These are phyloP conservation scores for Noctua fimbriata DNA, from an alignment of 2,888 invertebrate species.

Conservation along the genomic window DNA sequence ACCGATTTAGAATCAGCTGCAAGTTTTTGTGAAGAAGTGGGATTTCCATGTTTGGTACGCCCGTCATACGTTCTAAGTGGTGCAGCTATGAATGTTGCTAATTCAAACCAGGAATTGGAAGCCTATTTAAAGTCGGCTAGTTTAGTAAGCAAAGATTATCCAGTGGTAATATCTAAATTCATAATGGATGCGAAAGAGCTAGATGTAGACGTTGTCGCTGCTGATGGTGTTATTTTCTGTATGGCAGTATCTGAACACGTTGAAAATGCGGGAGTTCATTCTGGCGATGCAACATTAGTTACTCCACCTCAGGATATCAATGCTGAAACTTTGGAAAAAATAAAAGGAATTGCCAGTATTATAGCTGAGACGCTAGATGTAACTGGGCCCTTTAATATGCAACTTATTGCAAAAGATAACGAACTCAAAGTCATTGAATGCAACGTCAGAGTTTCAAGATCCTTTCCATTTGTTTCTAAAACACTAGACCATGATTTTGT, in stretches of 20 bases:
- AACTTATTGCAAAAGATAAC: conserved; percentile 98
- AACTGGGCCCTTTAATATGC: conserved; percentile 99
- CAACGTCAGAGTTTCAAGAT: conserved; percentile 99
- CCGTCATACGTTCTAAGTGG: conserved; percentile 99
- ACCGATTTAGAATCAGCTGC: conserved; percentile 97
- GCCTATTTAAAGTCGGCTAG: conserved; percentile 98
- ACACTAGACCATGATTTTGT: conserved; percentile 99
- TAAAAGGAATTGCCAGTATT: conserved; percentile 96
- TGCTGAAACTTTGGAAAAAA: conserved; percentile 96
- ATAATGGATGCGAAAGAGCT: conserved; percentile 99
- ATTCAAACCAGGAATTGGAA: conserved; percentile 97
- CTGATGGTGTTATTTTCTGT: conserved; percentile 97
- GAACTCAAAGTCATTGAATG: conserved; percentile 99
- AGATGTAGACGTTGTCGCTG: conserved; percentile 99
- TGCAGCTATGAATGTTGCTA: conserved; percentile 99
- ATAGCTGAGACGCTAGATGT: conserved; percentile 97
- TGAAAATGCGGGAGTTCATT: conserved; percentile 99
- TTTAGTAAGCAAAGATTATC: conserved; percentile 98
- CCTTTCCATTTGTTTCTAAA: conserved; percentile 99
- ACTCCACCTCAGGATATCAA: conserved; percentile 99
- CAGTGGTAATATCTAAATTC: conserved; percentile 99
- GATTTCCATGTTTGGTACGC: conserved; percentile 98
- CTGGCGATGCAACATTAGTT: conserved; percentile 99
- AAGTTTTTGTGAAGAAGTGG: conserved; percentile 97
- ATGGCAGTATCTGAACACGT: conserved; percentile 99